A percentile compares a stretch with the other conserved stretches of the same genome.
These are phyloP conservation scores for Labrus mixtus DNA, from an alignment of 2,113 vertebrate genomes.

Conservation along the genomic window DNA sequence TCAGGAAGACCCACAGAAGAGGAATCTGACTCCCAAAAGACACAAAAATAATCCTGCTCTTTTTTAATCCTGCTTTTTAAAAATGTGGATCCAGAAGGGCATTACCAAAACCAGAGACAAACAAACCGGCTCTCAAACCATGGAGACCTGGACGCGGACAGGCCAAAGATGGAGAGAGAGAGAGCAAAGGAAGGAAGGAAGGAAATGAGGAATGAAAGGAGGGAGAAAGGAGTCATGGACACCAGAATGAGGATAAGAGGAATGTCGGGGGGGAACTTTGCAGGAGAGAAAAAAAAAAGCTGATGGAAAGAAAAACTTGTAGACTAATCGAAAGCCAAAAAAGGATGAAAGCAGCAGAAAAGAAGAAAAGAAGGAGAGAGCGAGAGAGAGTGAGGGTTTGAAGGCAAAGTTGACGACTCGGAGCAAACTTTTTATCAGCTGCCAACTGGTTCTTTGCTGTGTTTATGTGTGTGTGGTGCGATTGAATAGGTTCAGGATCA, in stretches of 20 bases:
- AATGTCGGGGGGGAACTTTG: neutral
- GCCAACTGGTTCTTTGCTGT: slow-evolving; percentile 55
- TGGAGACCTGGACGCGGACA: neutral
- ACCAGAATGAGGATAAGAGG: neutral
- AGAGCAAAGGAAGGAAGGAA: neutral
- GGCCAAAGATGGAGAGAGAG: slow-evolving; percentile 1
- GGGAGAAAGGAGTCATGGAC: neutral
- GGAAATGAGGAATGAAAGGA: neutral
- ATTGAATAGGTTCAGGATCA: slow-evolving; percentile 11
- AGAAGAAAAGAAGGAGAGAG: slow-evolving; percentile 11
- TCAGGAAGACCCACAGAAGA: too few relatives aligned
- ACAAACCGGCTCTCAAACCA: neutral
- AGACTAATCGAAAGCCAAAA: neutral
- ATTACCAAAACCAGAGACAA: neutral
- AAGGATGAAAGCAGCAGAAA: slow-evolving; percentile 6
- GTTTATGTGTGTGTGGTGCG: slow-evolving; percentile 47
- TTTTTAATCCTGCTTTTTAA: too few relatives aligned
- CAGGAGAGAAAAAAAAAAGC: neutral
- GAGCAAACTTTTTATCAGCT: slow-evolving; percentile 61
- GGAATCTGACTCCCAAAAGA: too few relatives aligned
- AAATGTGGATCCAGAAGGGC: too few relatives aligned
- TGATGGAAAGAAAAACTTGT: neutral
- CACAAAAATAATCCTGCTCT: too few relatives aligned
- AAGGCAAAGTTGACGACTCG: slow-evolving; percentile 49
- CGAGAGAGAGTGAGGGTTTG: neutral